Evolutionary conservation across 2,113 vertebrate species (phyloP), one percentile per base, ranked within the genome.

Genomic region (Microcebus griseorufus): DNA sequence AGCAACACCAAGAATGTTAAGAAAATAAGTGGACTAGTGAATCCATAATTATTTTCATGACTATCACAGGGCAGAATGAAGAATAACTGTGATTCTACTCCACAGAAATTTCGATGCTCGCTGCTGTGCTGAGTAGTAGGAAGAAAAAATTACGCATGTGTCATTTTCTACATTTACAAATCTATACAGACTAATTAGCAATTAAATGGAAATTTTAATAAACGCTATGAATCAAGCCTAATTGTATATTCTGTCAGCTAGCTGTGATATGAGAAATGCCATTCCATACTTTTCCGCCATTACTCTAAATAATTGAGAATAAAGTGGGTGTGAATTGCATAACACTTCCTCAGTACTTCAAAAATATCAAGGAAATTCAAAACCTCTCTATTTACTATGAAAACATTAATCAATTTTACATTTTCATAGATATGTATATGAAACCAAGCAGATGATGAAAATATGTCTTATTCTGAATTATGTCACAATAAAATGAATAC

Each of bases 181-280:
- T 96, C 95, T 97, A 94, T 98, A 96, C 73, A 96, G 94, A 75
- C 95, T 98, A 98, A 97, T 98, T 98, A 98, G 93, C 95, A 98
- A 98, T 96, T 98, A 97, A 98, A 97, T 98, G 83, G 86, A 95
- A 97, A 96, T 96, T 95, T 97, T 98, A 97, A 98, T 97, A 97
- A 98, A 97, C 91, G 97, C 97, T 97, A 96, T 98, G 97, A 97
- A 98, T 97, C 95, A 98, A 97, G 87, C 11, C 85, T 98, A 93
- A 98, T 95, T 97, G 88, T 95, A 88, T 93, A 96, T 96, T 96
- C 96, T 98, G 96, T 97, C 94, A 98, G 69, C 72, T 97, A 88
- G 88, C 62, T 86, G 81, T 97, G 91, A 95, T 96, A 48, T 96
- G 88, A 87, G 78, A 94, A 97, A 95, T 96, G 62, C 86, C 69